These are phyloP conservation scores for Syngnathus rostellatus DNA, from an alignment of 2,797 vertebrate species.

Conservation along the genomic window DNA sequence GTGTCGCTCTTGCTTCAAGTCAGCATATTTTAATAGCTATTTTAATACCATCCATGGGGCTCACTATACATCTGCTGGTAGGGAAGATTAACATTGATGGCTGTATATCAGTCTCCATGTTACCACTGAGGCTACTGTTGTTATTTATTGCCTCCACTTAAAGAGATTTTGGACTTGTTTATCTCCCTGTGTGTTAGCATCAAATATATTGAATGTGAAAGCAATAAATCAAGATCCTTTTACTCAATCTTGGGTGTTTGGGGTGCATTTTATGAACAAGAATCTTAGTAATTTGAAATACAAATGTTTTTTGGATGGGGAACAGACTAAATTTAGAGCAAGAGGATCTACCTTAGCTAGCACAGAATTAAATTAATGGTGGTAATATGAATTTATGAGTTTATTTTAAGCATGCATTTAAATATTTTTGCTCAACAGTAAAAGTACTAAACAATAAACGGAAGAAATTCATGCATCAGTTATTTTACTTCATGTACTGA, in stretches of 20 bases:
- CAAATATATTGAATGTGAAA: background rate
- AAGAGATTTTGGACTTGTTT: background rate
- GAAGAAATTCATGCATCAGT: background rate
- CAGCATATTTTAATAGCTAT: constrained; percentile 4
- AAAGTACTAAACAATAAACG: background rate
- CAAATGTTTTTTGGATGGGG: background rate
- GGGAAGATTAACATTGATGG: background rate
- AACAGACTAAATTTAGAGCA: background rate
- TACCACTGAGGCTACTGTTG: background rate
- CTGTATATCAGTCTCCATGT: background rate
- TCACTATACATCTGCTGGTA: constrained; percentile 2
- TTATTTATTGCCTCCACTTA: constrained; percentile 1
- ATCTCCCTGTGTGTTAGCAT: background rate
- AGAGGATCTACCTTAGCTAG: background rate
- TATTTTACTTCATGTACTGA: background rate
- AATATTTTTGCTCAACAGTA: no score
- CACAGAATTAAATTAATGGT: background rate
- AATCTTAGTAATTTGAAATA: background rate
- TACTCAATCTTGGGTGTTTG: background rate
- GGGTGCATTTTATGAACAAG: background rate
- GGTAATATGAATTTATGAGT: background rate
- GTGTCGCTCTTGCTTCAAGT: background rate
- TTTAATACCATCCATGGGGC: constrained; percentile 2
- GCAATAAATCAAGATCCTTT: background rate
- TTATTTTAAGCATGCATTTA: no score